These are phyloP conservation scores for Drosophila ogumai DNA, from an alignment of 1,140 invertebrate genomes.

Conservation along the genomic window DNA sequence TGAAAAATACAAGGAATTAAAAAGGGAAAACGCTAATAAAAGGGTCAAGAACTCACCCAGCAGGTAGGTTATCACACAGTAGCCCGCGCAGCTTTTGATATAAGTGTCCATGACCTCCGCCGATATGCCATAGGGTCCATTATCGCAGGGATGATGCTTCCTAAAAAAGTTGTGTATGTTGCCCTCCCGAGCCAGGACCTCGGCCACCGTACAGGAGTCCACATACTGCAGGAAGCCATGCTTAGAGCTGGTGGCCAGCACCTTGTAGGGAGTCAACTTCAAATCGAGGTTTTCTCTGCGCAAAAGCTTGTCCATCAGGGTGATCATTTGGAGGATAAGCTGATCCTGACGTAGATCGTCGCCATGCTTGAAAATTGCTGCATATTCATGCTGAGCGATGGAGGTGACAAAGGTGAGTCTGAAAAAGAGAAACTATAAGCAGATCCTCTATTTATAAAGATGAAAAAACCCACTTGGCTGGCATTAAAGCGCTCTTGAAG, in stretches of 20 bases:
- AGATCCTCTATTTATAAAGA: background rate
- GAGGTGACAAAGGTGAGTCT: slow-evolving; percentile 93
- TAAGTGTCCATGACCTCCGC: slow-evolving; percentile 99
- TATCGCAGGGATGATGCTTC: slow-evolving; percentile 95
- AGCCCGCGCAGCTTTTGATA: slow-evolving; percentile 98
- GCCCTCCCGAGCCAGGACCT: slow-evolving; percentile 94
- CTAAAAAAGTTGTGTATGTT: slow-evolving; percentile 96
- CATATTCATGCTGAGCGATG: slow-evolving; percentile 92
- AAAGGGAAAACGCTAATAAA: too few species aligned
- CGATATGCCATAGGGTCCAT: slow-evolving; percentile 94
- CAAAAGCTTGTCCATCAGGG: slow-evolving; percentile 98
- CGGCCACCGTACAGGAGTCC: slow-evolving; percentile 96
- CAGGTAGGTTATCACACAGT: slow-evolving; percentile 99
- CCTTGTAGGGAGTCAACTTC: slow-evolving; percentile 97
- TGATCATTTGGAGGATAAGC: slow-evolving; percentile 98
- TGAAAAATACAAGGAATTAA: slow-evolving; percentile 35
- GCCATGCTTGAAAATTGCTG: slow-evolving; percentile 99
- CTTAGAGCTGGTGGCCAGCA: slow-evolving; percentile 96
- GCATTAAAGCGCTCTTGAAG: slow-evolving; percentile 99
- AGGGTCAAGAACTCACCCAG: slow-evolving; percentile 86
- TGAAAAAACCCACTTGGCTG: slow-evolving; percentile 88
- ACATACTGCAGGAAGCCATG: slow-evolving; percentile 99
- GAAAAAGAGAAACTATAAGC: background rate
- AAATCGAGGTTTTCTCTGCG: slow-evolving; percentile 97
- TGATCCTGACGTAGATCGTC: slow-evolving; percentile 99